Conservation (phyloP, 2,797 vertebrate genomes). For the Aselliscus stoliczkanus region DNA sequence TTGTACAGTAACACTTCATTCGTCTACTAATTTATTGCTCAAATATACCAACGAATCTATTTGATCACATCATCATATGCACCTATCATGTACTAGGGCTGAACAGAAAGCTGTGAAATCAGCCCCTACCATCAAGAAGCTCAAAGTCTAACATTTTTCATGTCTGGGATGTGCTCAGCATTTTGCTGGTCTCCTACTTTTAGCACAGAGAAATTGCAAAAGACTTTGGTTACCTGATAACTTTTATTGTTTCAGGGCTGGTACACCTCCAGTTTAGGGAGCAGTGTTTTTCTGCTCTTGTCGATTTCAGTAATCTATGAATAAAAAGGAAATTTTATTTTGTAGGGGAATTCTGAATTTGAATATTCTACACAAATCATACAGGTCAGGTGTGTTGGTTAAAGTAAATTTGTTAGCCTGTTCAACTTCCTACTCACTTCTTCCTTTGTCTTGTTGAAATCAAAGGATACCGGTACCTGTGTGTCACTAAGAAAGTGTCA, state of each 20-base stretch:
- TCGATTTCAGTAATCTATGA: neutral
- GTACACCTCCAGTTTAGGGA: neutral
- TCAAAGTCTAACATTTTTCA: neutral
- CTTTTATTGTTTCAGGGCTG: neutral
- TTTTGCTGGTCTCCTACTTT: neutral
- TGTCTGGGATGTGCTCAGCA: neutral
- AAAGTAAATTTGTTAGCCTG: neutral
- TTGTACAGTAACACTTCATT: neutral
- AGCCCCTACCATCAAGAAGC: neutral
- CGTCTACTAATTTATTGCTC: neutral
- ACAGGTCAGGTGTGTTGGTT: neutral
- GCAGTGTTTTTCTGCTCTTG: neutral
- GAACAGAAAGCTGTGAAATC: fast-evolving
- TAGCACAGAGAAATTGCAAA: neutral
- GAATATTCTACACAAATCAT: neutral
- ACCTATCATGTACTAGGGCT: neutral
- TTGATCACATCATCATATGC: neutral
- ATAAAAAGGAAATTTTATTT: neutral
- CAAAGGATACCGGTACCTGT: fast-evolving
- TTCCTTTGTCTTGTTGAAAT: neutral
- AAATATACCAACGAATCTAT: neutral
- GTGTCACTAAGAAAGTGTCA: neutral
- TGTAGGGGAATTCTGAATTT: neutral
- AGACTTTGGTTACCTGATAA: neutral
- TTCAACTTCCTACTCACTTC: neutral